phyloP scores from a whole-genome alignment of 2,113 vertebrate species.

The Apteryx mantelli region DNA sequence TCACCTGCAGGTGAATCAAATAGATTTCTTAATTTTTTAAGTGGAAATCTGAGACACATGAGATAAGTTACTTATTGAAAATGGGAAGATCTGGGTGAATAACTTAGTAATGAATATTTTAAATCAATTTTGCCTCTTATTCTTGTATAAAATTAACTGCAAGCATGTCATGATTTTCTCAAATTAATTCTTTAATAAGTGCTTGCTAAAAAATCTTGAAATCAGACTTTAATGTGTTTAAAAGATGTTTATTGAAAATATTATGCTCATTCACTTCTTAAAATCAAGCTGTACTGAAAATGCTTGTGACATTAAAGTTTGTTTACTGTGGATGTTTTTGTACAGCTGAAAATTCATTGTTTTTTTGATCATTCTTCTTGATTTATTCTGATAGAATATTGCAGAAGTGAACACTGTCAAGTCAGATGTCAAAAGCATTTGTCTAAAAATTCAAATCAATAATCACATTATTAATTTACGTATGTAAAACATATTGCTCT shows the following conservation, averaged over 20 bases:
- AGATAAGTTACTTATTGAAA: not conserved
- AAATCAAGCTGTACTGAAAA: not conserved
- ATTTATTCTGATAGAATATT: not conserved
- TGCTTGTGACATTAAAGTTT: not conserved
- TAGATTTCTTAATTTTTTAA: not conserved
- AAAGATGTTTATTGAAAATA: not conserved
- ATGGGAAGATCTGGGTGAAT: not conserved
- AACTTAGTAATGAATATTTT: not conserved
- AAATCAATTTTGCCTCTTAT: not conserved
- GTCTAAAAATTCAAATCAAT: not conserved
- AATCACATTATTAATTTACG: not conserved
- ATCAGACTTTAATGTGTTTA: not conserved
- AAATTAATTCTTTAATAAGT: not conserved
- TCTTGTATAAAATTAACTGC: not conserved
- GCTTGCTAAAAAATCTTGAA: not conserved
- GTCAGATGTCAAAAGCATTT: not conserved
- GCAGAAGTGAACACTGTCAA: not conserved
- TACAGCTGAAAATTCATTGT: not conserved
- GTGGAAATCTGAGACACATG: not conserved
- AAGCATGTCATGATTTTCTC: not conserved
- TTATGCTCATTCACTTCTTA: not conserved
- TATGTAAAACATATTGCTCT: not conserved
- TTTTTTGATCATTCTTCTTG: not conserved
- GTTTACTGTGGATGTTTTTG: not conserved
- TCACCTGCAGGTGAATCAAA: conserved; percentile 73